Evolutionary conservation across 2,797 vertebrate species (phyloP), one percentile per base, ranked within the genome.

Genomic region (Xenops minutus): DNA sequence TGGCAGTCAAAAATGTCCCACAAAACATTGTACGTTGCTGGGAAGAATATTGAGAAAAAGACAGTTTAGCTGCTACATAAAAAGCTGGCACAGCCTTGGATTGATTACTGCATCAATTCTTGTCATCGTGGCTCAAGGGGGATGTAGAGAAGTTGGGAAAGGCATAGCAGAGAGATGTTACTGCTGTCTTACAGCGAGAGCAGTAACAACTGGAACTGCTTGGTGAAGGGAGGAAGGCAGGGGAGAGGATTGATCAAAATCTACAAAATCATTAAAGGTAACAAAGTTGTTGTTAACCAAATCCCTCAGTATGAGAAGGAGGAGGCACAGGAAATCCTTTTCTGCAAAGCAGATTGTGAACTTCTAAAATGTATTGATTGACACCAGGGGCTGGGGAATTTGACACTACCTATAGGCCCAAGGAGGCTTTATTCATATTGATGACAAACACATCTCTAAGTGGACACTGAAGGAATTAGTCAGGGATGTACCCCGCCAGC

Each of bases 1-100:
- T 43, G 24, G 56, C 24, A 80, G 77, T 73, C 14, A 39, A 78
- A 85, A 49, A 49, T 18, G 2, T 10, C 16, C 29, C 39, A 39
- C 20, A 74, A 44, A 80, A 20, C 49, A 32, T 16, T 19, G 14
- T 13, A 46, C 0, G 0, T 64, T 5, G 1, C 24, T 5, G 2
- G 43, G 36, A 82, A 77, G 63, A 58, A 62, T 76, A 85, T 36
- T 88, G 68, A 77, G 34, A 79, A 46, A 17, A 39, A 90, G 75
- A 37, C 3, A 19, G 27, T 87, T 88, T 49, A 23, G 58, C 34
- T 29, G 46, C 52, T 67, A 3, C 78, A 26, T 56, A 55, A 73
- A 85, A 54, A 1, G 10, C 59, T 82, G 55, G 29, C 34, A 48
- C 74, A 63, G 74, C 27, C 41, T 79, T n/a, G 55, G 72, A 54